Evolutionary conservation across 2,797 vertebrate species (phyloP).

Genomic region (Pseudochirops corinnae): DNA sequence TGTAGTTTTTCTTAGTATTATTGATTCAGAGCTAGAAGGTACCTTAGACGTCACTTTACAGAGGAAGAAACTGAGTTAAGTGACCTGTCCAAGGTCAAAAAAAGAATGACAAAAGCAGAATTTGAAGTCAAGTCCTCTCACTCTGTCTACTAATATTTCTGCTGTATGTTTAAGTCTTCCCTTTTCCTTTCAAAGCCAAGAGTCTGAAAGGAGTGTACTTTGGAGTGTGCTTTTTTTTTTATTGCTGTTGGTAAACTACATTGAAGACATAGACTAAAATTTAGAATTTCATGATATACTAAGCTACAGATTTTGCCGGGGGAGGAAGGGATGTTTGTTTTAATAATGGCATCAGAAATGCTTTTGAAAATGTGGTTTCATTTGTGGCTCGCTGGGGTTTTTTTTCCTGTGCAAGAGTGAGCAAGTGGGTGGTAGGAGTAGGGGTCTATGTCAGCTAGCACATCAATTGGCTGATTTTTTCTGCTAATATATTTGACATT

Average conservation of each 20-base stretch:
- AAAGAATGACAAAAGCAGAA: not conserved
- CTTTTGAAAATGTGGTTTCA: not conserved
- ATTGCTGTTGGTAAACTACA: not conserved
- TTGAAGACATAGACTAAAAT: not conserved
- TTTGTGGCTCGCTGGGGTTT: conserved; percentile 9
- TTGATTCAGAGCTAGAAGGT: not conserved
- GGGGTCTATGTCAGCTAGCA: not conserved
- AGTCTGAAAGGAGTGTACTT: not conserved
- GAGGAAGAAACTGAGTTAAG: not conserved
- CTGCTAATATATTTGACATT: conserved; percentile 53
- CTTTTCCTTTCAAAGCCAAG: not conserved
- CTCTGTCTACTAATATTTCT: not conserved
- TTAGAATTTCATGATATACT: not conserved
- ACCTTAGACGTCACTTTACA: not conserved
- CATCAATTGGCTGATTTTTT: conserved; percentile 55
- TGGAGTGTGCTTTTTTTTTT: not conserved
- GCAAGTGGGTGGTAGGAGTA: not conserved
- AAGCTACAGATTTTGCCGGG: not conserved
- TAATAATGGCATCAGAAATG: not conserved
- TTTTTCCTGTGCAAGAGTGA: not conserved
- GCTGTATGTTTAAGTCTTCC: not conserved
- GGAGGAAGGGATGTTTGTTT: not conserved
- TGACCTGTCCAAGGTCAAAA: not conserved
- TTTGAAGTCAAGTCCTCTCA: not conserved
- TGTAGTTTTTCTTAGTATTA: no score